Evolutionary conservation across 1,140 invertebrate genomes (phyloP).

Genomic region (Hylaeus volcanicus): DNA sequence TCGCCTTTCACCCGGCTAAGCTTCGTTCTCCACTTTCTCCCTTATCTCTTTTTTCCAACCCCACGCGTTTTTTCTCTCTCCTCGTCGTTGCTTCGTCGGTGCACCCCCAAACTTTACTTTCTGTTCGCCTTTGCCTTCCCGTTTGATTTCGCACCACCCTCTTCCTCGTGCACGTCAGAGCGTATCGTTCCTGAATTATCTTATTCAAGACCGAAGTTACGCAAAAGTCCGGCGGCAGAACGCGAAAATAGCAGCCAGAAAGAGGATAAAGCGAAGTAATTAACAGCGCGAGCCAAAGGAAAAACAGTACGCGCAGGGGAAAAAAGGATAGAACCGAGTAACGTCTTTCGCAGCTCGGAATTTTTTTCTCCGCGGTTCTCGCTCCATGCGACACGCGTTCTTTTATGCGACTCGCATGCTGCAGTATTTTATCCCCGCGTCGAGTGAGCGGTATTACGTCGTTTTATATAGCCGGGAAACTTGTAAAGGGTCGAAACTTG

Average conservation of each 20-base stretch:
- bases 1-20: constrained; percentile 18
- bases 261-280: constrained; percentile 11
- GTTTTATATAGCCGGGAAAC: too few species aligned
- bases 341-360: background rate
- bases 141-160: background rate
- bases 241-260: background rate
- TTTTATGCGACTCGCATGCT: background rate
- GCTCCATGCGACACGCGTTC: background rate
- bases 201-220: constrained; percentile 3
- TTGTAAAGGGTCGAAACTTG: background rate
- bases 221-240: background rate
- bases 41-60: background rate
- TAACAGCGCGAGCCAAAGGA: background rate
- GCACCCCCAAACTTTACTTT: background rate
- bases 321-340: background rate
- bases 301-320: background rate
- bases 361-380: too few species aligned
- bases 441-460: background rate
- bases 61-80: background rate
- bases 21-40: constrained; percentile 13
- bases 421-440: background rate
- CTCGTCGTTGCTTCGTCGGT: background rate
- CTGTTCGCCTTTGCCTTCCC: background rate
- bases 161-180: too few species aligned
- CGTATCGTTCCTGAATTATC: constrained; percentile 10